These are phyloP conservation scores for Phalloptychus januarius DNA, from an alignment of 2,797 vertebrate genomes.

Conservation along the genomic window DNA sequence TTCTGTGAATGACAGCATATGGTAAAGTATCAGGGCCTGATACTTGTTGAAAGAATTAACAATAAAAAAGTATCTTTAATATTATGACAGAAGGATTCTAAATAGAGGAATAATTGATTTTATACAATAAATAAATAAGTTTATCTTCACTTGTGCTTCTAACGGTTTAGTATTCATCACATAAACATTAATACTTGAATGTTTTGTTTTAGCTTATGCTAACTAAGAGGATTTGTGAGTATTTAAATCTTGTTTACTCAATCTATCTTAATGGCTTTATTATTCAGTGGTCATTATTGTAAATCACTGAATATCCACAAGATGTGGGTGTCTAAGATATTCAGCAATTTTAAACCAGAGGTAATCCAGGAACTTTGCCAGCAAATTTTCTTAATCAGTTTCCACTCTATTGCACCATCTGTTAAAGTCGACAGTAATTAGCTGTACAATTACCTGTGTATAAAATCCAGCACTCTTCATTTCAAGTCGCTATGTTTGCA, in stretches of 20 bases:
- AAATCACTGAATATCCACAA: conserved; percentile 24
- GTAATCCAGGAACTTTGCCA: conserved; percentile 56
- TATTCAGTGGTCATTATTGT: conserved; percentile 34
- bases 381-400: conserved; percentile 59
- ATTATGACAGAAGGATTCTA: conserved; percentile 51
- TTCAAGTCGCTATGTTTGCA: conserved; percentile 15
- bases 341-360: conserved; percentile 31
- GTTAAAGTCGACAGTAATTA: conserved; percentile 58
- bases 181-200: conserved; percentile 5
- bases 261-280: conserved; percentile 41
- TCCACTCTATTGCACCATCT: conserved; percentile 60
- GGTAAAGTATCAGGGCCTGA: neutral
- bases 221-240: conserved; percentile 14
- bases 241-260: conserved; percentile 35
- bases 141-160: neutral
- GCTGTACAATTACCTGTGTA: conserved; percentile 51
- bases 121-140: conserved; percentile 47
- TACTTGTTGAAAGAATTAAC: conserved; percentile 49
- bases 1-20: neutral
- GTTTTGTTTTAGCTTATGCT: conserved; percentile 9
- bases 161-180: conserved; percentile 5
- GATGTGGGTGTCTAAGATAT: conserved; percentile 35
- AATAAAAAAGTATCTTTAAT: conserved; percentile 13
- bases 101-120: conserved; percentile 38
- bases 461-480: conserved; percentile 27